Evolutionary conservation across 2,113 vertebrate species (phyloP).

Genomic region (Oxyura jamaicensis): DNA sequence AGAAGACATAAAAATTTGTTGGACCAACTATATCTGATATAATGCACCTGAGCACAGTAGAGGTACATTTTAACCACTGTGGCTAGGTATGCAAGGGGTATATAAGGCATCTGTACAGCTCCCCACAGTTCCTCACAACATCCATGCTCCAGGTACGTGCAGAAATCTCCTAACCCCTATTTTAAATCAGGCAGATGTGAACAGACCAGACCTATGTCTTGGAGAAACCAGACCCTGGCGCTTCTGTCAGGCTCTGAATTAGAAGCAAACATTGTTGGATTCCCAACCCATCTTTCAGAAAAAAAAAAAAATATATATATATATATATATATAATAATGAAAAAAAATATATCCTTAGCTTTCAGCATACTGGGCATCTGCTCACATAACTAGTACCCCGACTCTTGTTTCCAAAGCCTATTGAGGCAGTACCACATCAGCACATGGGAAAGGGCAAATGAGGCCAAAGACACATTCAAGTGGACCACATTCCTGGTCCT

Average conservation of each 20-base stretch:
- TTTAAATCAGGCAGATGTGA: background rate
- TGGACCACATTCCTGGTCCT: background rate
- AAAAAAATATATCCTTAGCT: background rate
- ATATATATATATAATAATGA: too few relatives aligned
- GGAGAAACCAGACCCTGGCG: background rate
- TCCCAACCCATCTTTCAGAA: background rate
- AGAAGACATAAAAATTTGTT: background rate
- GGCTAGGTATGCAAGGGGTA: background rate
- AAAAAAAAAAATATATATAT: too few relatives aligned
- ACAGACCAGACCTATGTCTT: constrained; percentile 1
- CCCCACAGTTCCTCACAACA: fast-evolving
- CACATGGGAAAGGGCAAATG: background rate
- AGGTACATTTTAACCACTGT: background rate
- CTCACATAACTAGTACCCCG: background rate
- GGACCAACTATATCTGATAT: background rate
- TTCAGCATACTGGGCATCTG: background rate
- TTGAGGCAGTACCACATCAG: background rate
- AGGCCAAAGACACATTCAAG: background rate
- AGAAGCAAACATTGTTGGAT: background rate
- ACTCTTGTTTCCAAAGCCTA: background rate
- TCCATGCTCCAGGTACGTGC: fast-evolving
- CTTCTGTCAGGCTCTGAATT: background rate
- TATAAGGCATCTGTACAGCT: fast-evolving
- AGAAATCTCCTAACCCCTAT: background rate
- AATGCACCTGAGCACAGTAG: fast-evolving